Evolutionary conservation across 2,888 invertebrate species (phyloP).

Genomic region (Rhimphoctona megacephalus): DNA sequence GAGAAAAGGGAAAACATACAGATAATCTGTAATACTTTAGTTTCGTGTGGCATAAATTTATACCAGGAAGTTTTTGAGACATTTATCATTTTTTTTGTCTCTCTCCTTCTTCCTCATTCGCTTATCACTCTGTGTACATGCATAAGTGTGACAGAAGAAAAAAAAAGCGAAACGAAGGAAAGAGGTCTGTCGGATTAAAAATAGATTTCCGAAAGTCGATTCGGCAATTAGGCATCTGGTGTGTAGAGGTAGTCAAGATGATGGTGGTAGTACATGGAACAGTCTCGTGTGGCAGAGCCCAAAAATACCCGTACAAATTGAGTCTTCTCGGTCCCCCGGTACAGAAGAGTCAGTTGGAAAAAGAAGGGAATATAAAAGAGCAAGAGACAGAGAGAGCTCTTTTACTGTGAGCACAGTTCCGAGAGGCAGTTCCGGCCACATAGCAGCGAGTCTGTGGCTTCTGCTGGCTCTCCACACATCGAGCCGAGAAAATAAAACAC

Average conservation of each 20-base stretch:
- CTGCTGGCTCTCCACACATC: constrained; percentile 41
- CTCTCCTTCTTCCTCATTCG: background rate
- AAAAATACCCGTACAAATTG: constrained; percentile 80
- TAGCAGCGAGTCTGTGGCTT: constrained; percentile 47
- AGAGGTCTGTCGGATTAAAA: constrained; percentile 41
- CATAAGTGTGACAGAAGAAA: constrained; percentile 15
- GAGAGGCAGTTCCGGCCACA: constrained; percentile 65
- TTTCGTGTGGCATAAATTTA: constrained; percentile 24
- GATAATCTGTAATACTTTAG: constrained; percentile 2
- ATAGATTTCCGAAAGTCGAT: constrained; percentile 61
- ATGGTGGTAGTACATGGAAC: constrained; percentile 32
- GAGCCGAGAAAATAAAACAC: constrained; percentile 62
- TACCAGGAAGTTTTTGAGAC: constrained; percentile 32
- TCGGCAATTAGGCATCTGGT: constrained; percentile 68
- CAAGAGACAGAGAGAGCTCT: constrained; percentile 28
- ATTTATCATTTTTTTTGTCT: background rate
- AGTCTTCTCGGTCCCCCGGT: constrained; percentile 62
- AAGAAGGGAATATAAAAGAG: constrained; percentile 9
- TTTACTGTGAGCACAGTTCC: constrained; percentile 55
- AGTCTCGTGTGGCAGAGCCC: constrained; percentile 66
- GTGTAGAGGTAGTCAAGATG: constrained; percentile 30
- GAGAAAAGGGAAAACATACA: background rate
- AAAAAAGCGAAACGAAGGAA: constrained; percentile 28
- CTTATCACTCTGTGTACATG: constrained; percentile 21
- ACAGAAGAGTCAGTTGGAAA: constrained; percentile 21